Evolutionary conservation across 2,888 invertebrate species (phyloP).

Genomic region (Leptinotarsa peninsularis): DNA sequence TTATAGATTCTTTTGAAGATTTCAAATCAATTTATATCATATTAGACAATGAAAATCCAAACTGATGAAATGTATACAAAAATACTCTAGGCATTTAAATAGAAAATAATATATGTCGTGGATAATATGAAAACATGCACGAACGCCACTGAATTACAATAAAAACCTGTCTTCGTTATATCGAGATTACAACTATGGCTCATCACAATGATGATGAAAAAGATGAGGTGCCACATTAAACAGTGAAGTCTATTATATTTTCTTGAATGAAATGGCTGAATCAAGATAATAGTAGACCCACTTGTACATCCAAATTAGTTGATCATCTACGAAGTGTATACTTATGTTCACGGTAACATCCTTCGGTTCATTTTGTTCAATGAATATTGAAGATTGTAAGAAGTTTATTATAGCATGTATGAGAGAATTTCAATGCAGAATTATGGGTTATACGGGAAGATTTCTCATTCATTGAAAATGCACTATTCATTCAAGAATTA

Average conservation of each 20-base stretch:
- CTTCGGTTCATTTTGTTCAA: not conserved
- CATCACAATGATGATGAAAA: not conserved
- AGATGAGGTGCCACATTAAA: constrained; percentile 20
- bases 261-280: constrained; percentile 11
- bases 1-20: too few species aligned
- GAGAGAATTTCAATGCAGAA: not conserved
- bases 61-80: too few species aligned
- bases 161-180: constrained; percentile 13
- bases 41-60: too few species aligned
- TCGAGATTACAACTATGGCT: not conserved
- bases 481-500: not conserved
- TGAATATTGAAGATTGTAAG: not conserved
- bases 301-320: constrained; percentile 12
- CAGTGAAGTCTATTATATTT: constrained; percentile 6
- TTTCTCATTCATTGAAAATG: not conserved
- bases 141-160: constrained; percentile 8
- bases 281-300: constrained; percentile 1
- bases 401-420: not conserved
- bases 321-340: constrained; percentile 16
- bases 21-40: too few species aligned
- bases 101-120: too few species aligned
- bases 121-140: too few species aligned
- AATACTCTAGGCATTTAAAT: too few species aligned
- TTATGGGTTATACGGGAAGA: not conserved
- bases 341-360: not conserved